Conservation (phyloP, 2,797 vertebrate species). For the Aselliscus stoliczkanus region DNA sequence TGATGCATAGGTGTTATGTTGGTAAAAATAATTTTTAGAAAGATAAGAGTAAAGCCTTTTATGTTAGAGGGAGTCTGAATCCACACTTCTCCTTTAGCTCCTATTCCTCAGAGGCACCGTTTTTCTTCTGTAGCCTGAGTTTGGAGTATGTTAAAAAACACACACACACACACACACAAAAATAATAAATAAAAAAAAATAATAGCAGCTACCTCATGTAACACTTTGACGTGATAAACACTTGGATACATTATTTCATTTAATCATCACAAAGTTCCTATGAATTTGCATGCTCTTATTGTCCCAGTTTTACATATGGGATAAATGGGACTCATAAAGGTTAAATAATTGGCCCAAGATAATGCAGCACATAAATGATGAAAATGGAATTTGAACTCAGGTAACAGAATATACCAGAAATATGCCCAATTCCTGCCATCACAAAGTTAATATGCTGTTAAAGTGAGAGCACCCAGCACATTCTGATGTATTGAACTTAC, state of each 20-base stretch:
- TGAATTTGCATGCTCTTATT: background rate
- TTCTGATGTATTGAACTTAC: background rate
- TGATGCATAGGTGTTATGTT: background rate
- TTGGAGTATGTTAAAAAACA: background rate
- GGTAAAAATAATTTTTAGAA: background rate
- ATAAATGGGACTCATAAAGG: background rate
- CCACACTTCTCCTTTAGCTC: background rate
- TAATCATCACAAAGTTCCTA: background rate
- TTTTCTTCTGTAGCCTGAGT: background rate
- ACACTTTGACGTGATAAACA: background rate
- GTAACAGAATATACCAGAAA: background rate
- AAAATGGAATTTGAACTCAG: conserved; percentile 4
- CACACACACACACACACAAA: too few species aligned
- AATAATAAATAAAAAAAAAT: background rate
- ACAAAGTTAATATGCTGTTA: conserved; percentile 12
- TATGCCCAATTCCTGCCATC: background rate
- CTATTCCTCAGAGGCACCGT: background rate
- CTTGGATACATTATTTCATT: background rate
- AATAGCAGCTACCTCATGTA: background rate
- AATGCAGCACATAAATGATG: background rate
- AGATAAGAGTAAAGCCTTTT: background rate
- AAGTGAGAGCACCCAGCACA: background rate
- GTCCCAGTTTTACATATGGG: background rate
- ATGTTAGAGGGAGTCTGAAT: background rate
- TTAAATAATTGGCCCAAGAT: background rate